Conservation (phyloP, 2,113 vertebrate species). For the Notothenia coriiceps region DNA sequence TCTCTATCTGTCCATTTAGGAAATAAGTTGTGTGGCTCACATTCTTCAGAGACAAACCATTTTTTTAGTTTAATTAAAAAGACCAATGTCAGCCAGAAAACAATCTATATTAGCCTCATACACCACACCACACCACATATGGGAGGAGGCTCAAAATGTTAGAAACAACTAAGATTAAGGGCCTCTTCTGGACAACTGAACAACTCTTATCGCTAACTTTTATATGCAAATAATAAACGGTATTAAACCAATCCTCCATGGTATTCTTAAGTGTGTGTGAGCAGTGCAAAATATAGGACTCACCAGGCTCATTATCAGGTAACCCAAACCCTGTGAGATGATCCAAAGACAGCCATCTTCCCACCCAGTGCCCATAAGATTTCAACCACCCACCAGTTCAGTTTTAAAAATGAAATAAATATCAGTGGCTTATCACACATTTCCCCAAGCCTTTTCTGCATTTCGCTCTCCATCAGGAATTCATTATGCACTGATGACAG, state of each 20-base stretch:
- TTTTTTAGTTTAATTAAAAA: too few species aligned
- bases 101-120: too few species aligned
- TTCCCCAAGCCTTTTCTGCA: not conserved
- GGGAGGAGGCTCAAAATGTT: not conserved
- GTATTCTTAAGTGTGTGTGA: not conserved
- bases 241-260: too few species aligned
- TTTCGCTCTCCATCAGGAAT: not conserved
- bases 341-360: slow-evolving; percentile 24
- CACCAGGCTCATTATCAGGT: slow-evolving; percentile 33
- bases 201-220: not conserved
- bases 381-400: slow-evolving; percentile 16
- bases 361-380: slow-evolving; percentile 12
- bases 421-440: not conserved
- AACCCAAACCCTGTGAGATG: slow-evolving; percentile 31
- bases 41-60: too few species aligned
- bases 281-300: not conserved
- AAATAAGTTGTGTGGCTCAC: too few species aligned
- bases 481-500: slow-evolving; percentile 1
- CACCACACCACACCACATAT: not conserved
- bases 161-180: not conserved
- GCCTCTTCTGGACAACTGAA: not conserved
- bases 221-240: not conserved
- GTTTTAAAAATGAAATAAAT: not conserved
- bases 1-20: too few species aligned
- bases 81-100: too few species aligned